phyloP scores from a whole-genome alignment of 2,113 vertebrate species.

The Sorex araneus region DNA sequence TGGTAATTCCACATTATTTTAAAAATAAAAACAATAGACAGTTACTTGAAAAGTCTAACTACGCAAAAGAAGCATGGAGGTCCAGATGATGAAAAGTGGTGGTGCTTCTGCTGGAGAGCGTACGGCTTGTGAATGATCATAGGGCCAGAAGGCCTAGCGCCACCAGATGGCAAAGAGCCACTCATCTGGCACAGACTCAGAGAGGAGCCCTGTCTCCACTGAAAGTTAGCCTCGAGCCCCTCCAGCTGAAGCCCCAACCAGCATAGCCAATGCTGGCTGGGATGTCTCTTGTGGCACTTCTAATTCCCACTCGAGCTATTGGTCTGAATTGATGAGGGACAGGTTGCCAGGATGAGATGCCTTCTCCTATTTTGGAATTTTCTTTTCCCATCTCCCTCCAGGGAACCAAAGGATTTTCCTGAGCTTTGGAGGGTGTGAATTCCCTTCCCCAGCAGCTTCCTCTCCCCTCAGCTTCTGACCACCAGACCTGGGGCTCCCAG shows the following conservation, averaged over 20 bases:
- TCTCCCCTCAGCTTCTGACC: background rate
- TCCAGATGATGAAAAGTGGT: background rate
- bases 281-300: background rate
- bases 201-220: background rate
- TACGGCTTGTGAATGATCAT: accelerated
- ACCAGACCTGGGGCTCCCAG: background rate
- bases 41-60: accelerated
- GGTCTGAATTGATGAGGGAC: background rate
- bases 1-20: background rate
- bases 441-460: background rate
- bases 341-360: background rate
- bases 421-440: background rate
- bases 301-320: background rate
- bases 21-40: background rate
- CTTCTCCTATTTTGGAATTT: background rate
- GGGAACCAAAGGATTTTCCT: accelerated
- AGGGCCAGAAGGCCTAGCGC: background rate
- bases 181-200: background rate
- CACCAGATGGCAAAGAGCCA: background rate
- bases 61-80: background rate
- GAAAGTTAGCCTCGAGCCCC: background rate
- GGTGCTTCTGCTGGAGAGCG: background rate
- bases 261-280: background rate
- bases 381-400: background rate
- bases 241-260: background rate